Conservation (phyloP, 2,888 invertebrate species). For the Petrolisthes manimaculis region DNA sequence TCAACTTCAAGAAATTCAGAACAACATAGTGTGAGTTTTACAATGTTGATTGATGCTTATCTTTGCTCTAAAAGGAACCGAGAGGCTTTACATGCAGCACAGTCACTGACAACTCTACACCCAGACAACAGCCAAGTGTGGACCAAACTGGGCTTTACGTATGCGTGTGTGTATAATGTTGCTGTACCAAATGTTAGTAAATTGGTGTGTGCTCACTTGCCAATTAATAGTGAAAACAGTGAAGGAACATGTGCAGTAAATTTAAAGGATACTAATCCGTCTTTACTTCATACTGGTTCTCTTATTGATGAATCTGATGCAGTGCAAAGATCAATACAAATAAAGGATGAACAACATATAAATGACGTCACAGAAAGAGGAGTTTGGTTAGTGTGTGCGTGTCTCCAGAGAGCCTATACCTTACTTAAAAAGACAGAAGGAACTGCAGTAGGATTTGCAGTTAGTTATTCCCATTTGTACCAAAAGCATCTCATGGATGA, state of each 20-base stretch:
- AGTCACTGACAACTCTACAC: slow-evolving; percentile 32
- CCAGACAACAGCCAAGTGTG: slow-evolving; percentile 35
- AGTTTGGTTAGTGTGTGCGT: slow-evolving; percentile 39
- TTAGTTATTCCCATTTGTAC: slow-evolving; percentile 8
- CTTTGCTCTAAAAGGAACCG: slow-evolving; percentile 20
- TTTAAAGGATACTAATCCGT: neutral
- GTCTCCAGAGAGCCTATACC: slow-evolving; percentile 21
- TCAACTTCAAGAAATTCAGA: slow-evolving; percentile 43
- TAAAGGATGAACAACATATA: neutral
- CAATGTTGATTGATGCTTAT: slow-evolving; percentile 37
- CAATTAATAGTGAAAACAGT: neutral
- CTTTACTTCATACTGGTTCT: neutral
- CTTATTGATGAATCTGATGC: neutral
- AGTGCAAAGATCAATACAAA: neutral
- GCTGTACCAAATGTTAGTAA: slow-evolving; percentile 28
- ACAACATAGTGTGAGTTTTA: slow-evolving; percentile 47
- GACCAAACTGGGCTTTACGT: slow-evolving; percentile 44
- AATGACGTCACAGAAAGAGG: slow-evolving; percentile 11
- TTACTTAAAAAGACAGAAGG: slow-evolving; percentile 41
- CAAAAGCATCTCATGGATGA: slow-evolving; percentile 35
- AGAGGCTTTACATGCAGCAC: slow-evolving; percentile 32
- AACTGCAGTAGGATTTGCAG: slow-evolving; percentile 35
- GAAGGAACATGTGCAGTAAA: neutral
- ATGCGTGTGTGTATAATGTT: slow-evolving; percentile 25
- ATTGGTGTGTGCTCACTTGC: slow-evolving; percentile 19